Conservation (phyloP, 64 coral and sea anemone genomes). For the Dendrophyllia cribrosa region DNA sequence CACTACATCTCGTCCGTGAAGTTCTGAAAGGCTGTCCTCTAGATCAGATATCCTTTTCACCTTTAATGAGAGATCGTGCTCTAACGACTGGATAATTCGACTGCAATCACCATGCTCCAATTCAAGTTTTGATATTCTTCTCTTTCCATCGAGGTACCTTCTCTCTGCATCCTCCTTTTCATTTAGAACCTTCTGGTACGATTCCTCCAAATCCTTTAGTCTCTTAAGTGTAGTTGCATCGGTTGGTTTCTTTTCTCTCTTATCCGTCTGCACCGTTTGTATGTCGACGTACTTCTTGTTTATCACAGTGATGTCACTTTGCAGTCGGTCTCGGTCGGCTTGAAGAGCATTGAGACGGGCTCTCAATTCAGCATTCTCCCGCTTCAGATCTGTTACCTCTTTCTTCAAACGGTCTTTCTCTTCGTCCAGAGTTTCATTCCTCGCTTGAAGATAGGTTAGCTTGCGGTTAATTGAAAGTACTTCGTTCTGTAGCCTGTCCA, state of each 20-base stretch:
- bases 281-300: conserved; percentile 87
- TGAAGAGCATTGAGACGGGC: conserved; percentile 82
- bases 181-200: conserved; percentile 75
- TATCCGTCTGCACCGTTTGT: conserved; percentile 62
- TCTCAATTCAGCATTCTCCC: conserved; percentile 84
- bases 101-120: conserved; percentile 80
- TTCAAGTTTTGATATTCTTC: conserved; percentile 78
- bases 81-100: conserved; percentile 75
- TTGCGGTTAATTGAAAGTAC: conserved; percentile 79
- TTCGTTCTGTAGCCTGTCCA: conserved; percentile 92
- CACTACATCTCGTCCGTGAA: conserved; percentile 91
- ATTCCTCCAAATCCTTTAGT: conserved; percentile 85
- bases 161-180: conserved; percentile 88
- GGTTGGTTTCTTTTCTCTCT: conserved; percentile 68
- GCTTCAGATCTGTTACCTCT: conserved; percentile 70
- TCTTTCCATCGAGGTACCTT: conserved; percentile 65
- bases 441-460: conserved; percentile 75
- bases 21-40: conserved; percentile 74
- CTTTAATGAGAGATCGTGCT: conserved; percentile 83
- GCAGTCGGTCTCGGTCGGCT: conserved; percentile 82
- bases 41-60: conserved; percentile 79
- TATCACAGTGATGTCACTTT: conserved; percentile 74
- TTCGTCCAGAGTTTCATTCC: conserved; percentile 77
- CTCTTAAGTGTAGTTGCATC: conserved; percentile 75
- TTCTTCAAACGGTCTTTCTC: conserved; percentile 93